Percentiles rank a stretch among this genome's conserved stretches.
These are phyloP conservation scores for Rhinichthys klamathensis DNA, from an alignment of 2,113 vertebrate species.

Conservation along the genomic window DNA sequence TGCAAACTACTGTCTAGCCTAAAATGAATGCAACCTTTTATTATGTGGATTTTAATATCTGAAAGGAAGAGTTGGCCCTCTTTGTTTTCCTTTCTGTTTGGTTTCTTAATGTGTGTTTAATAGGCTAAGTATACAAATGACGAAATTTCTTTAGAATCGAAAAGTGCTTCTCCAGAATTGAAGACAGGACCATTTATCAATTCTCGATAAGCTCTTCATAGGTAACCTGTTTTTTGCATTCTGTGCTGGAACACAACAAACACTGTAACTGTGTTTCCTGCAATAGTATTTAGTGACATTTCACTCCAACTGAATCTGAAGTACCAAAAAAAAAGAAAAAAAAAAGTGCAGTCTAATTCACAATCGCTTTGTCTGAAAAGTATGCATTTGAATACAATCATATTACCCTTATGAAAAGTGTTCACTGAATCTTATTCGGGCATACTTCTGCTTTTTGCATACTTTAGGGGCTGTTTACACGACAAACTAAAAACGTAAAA, in stretches of 20 bases:
- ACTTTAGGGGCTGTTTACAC: too few relatives aligned
- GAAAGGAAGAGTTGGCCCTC: background rate
- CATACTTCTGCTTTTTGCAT: too few relatives aligned
- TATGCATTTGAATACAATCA: too few relatives aligned
- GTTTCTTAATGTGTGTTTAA: background rate
- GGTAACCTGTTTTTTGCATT: background rate
- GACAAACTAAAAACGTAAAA: too few relatives aligned
- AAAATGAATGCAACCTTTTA: background rate
- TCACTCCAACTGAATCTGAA: background rate
- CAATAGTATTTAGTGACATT: background rate
- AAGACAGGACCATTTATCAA: background rate
- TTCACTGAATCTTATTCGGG: too few relatives aligned
- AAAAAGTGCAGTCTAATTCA: background rate
- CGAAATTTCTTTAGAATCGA: background rate
- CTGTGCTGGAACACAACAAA: background rate
- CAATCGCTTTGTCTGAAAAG: background rate
- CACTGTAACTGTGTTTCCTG: background rate
- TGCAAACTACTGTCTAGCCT: background rate
- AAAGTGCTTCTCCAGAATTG: background rate
- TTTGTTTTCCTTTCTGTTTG: background rate
- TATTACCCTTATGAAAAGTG: too few relatives aligned
- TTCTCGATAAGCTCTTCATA: background rate
- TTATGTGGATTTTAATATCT: background rate
- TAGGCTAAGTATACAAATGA: background rate
- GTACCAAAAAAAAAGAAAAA: background rate